Percentiles rank a stretch among this genome's conserved stretches.
Conservation (phyloP, 2,888 invertebrate genomes). For the Harpalus rubripes region DNA sequence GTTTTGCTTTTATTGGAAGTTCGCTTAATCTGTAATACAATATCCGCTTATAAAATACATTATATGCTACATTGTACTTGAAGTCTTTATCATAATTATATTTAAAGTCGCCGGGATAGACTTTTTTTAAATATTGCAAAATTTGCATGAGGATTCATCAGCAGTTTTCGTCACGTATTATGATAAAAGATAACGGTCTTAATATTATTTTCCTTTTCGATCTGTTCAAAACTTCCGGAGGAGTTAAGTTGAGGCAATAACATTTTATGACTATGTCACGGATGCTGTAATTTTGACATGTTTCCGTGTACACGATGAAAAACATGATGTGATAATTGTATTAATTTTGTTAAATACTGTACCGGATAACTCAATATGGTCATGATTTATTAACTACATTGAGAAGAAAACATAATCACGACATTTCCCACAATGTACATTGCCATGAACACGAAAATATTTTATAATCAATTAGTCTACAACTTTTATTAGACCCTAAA, state of each 20-base stretch:
- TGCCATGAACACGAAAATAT: too few species aligned
- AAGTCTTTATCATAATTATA: not conserved
- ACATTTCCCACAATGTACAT: too few species aligned
- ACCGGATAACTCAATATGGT: not conserved
- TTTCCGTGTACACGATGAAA: not conserved
- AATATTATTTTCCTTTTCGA: conserved; percentile 21
- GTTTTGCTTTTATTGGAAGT: not conserved
- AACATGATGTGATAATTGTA: conserved; percentile 26
- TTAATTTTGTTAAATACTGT: not conserved
- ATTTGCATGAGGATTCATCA: conserved; percentile 32
- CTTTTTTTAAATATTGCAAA: conserved; percentile 5
- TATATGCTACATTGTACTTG: not conserved
- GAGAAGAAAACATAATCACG: too few species aligned
- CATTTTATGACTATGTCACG: conserved; percentile 29
- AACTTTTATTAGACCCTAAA: too few species aligned
- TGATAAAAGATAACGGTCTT: conserved; percentile 38
- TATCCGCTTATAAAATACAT: not conserved
- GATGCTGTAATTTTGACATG: conserved; percentile 36
- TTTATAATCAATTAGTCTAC: too few species aligned
- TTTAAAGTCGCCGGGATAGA: not conserved
- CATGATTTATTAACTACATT: not conserved
- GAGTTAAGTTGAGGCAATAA: not conserved
- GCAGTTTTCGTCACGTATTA: conserved; percentile 48
- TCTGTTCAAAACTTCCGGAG: conserved; percentile 17
- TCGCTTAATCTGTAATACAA: not conserved